Evolutionary conservation across 1,140 invertebrate species (phyloP), one percentile per base, ranked within the genome.

Genomic region (Mycetomoellerius zeteki): DNA sequence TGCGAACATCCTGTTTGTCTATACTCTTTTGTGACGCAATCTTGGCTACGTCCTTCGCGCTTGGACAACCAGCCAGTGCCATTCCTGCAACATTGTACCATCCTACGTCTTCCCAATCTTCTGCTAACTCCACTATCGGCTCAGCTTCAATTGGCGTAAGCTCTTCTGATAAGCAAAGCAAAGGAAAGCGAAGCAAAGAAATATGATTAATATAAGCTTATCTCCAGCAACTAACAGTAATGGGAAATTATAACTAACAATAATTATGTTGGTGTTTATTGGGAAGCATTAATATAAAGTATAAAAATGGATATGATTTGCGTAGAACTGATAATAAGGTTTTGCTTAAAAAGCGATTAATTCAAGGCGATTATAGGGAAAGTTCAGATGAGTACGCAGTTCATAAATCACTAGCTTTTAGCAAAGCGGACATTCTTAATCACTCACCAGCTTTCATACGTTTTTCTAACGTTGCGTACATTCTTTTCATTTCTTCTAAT

Each of bases 401-500:
- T 47, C 47, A 19, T 54, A 3, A 62, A 69, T 54, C 56, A 14
- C n/a, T 52, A 56, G 12, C 24, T 21, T 72, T 65, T 8, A 65
- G 30, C 30, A 21, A n/a, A 10, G 33, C 14, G 10, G 1, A 54
- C 19, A 56, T 5, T 56, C 12, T 76, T 50, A 54, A 89, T 62
- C 27, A 87, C 86, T 89, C 87, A 94, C 95, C 95, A 43, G 94
- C 94, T 93, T 96, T 96, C 93, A 96, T 94, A 64, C 96, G 94
- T 84, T 93, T 97, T 93, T 98, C 98, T 85, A 98, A 94, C 91
- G 97, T 95, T 65, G 97, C 95, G 89, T 98, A 98, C 93, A 97
- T 97, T 91, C 97, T 96, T 92, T 97, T 98, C 81, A 97, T 96
- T 94, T 98, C 98, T 93, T 98, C 98, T 58, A 98, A 95, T 92